Base-by-base conservation (phyloP, 2,113 vertebrate genomes). In the Cavia porcellus region DNA sequence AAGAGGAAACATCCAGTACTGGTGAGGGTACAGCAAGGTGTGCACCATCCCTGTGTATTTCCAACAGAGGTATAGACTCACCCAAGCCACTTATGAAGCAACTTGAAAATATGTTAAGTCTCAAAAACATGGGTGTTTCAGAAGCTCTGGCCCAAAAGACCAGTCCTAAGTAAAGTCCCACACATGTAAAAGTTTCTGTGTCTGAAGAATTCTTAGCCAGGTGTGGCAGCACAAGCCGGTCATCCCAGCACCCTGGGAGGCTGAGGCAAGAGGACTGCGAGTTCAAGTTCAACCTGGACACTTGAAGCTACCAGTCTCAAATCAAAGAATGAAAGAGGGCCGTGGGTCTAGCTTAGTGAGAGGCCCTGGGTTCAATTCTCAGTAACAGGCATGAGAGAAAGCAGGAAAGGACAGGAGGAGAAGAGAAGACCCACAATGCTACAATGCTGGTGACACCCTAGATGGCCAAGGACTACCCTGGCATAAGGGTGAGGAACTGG, bases 81-180 rank as follows among this genome's bases (percentile, higher is more conserved):
- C 32, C 89, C 13, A 89, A 25, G 5, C 47, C 47, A 64, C 4
- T 12, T 28, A 10, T 66, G 45, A 79, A 66, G 35, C 8, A 57
- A 86, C 5, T 38, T 35, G 14, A 93, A 91, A 81, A 24, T 12
- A 14, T 52, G 72, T 38, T 55, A 62, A n/a, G 42, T 77, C 70
- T 95, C 70, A 45, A 72, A 89, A 66, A 32, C 30, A 80, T 42
- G 9, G 7, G 59, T 5, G 70, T 52, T 93, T 9, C 74, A 68
- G 80, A 61, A n/a, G 96, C 5, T 82, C 25, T 47, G 91, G 28
- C 88, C 93, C 61, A 64, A n/a, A 35, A 55, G 94, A 75, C 30
- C 38, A 22, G 86, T 12, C 42, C 38, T 59, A 57, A 93, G 74
- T 4, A n/a, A 72, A 38, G 59, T 62, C 32, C 13, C 38, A 52